Base-by-base conservation (phyloP, 2,888 invertebrate genomes). In the Tenthredo distinguenda region DNA sequence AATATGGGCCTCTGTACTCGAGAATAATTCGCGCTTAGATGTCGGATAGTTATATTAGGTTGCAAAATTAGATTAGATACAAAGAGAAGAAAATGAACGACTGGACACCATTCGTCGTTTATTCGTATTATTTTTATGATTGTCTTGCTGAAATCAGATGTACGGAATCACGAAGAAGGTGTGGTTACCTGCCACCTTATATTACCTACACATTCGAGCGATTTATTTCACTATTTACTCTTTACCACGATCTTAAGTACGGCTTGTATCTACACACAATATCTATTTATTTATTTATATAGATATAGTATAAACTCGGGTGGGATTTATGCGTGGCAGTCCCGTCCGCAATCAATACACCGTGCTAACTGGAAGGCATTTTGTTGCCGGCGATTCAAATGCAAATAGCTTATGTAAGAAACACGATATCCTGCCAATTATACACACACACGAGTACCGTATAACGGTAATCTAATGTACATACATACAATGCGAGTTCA, bases 301-400 rank as follows among this genome's bases (percentile, higher is more conserved):
- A 34, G 68, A 83, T 71, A 68, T 43, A 47, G 43, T 37, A 18
- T 31, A 47, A 68, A 47, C 26, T 68, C 12, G 26, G 34, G 50
- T 89, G 89, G 87, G 88, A 90, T 91, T 92, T 90, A 90, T 90
- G 89, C 89, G 88, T 90, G 88, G 88, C 88, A 85, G 88, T 89
- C 89, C 87, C 85, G 88, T 89, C 87, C 88, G 89, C 89, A 89
- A 91, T 90, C 91, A 88, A 91, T 91, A 91, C 85, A 87, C 87
- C 85, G 85, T 88, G 88, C 87, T 88, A 90, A 90, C 89, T 87
- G 88, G 87, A 88, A 87, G 88, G 87, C 89, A 90, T 91, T 91
- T 90, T 89, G 90, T 92, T 88, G 87, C 88, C 50, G 15, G 87
- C 86, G 87, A 84, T 85, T 82, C 88, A 88, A 88, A 89, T 89